Evolutionary conservation across 2,113 vertebrate species (phyloP).

Genomic region (Barnardius zonarius): DNA sequence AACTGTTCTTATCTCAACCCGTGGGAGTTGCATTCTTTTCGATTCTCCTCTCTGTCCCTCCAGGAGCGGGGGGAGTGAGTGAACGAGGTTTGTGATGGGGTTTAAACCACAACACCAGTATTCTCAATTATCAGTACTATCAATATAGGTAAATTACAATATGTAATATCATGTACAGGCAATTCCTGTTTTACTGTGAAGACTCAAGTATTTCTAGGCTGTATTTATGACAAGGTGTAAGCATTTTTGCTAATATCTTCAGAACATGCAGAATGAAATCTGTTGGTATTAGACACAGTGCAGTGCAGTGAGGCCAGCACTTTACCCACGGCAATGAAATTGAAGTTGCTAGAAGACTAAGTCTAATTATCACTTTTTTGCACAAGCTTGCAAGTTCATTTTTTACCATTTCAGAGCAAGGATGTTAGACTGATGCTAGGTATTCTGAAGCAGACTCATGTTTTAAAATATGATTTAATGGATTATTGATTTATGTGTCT

Average conservation of each 20-base stretch:
- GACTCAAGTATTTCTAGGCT: background rate
- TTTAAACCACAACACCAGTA: no score
- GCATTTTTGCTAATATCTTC: background rate
- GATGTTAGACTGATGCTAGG: background rate
- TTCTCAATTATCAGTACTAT: background rate
- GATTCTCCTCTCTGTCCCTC: no score
- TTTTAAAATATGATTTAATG: background rate
- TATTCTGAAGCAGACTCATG: background rate
- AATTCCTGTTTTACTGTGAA: background rate
- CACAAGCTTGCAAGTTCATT: background rate
- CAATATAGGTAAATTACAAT: background rate
- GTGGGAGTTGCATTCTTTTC: no score
- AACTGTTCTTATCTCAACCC: no score
- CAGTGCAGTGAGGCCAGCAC: background rate
- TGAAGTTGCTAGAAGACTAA: background rate
- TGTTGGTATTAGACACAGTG: background rate
- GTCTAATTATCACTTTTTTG: background rate
- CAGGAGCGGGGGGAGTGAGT: no score
- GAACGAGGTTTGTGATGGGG: no score
- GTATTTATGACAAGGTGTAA: background rate
- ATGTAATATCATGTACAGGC: background rate
- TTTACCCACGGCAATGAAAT: background rate
- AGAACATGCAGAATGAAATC: background rate
- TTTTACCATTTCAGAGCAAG: background rate
- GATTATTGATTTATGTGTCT: background rate